Evolutionary conservation across 2,888 invertebrate species (phyloP).

Genomic region (Acleris laterana): DNA sequence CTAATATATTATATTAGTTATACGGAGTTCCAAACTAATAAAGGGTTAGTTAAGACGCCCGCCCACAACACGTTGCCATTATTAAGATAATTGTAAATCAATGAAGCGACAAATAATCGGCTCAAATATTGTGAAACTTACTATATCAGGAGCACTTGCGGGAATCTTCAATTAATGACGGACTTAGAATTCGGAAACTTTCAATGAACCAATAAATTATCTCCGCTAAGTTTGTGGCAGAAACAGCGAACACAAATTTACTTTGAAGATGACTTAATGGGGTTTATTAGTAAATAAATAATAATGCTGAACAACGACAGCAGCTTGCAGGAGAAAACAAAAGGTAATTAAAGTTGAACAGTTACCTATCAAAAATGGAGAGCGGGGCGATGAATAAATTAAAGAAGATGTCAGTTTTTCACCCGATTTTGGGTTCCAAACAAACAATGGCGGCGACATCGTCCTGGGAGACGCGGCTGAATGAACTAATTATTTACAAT

Average conservation of each 20-base stretch:
- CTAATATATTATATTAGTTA: constrained; percentile 32
- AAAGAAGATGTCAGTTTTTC: constrained; percentile 68
- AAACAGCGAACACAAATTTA: constrained; percentile 52
- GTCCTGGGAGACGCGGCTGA: constrained; percentile 72
- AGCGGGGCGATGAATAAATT: constrained; percentile 43
- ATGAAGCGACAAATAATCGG: constrained; percentile 65
- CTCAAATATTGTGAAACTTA: constrained; percentile 67
- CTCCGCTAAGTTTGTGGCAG: constrained; percentile 43
- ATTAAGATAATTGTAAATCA: constrained; percentile 60
- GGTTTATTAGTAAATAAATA: constrained; percentile 45
- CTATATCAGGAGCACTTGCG: constrained; percentile 51
- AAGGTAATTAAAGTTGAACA: constrained; percentile 28
- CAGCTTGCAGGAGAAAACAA: constrained; percentile 26
- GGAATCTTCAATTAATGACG: constrained; percentile 67
- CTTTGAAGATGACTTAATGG: constrained; percentile 50
- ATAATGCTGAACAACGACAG: constrained; percentile 3
- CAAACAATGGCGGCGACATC: constrained; percentile 68
- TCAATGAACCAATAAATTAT: constrained; percentile 65
- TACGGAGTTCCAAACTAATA: constrained; percentile 45
- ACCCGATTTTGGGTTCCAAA: constrained; percentile 56
- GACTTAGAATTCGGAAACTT: constrained; percentile 68
- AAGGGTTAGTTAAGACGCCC: constrained; percentile 41
- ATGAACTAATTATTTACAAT: constrained; percentile 83
- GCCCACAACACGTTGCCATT: constrained; percentile 45
- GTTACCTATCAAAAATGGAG: constrained; percentile 24